Evolutionary conservation across 2,797 vertebrate genomes (phyloP), one percentile per base, ranked within the genome.

Genomic region (Melanotaenia maccullochi): DNA sequence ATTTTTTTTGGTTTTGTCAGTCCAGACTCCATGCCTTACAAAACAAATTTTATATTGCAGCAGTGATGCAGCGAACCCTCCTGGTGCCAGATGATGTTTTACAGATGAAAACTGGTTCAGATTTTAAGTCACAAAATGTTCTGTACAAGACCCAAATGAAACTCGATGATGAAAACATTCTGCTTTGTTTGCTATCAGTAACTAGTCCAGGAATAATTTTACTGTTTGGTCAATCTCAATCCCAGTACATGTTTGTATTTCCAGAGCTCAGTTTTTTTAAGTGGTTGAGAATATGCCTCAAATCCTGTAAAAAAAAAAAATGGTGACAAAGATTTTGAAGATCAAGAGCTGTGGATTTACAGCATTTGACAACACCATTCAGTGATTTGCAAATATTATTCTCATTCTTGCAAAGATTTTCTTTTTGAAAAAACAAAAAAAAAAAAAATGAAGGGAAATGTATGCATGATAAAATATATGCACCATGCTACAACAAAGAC

Each of bases 331-430:
- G 78, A 85, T 76, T 44, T 59, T 58, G 63, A 75, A 80, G 74
- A 90, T 86, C 68, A 89, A 81, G 81, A 80, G 82, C 60, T 63
- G 60, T 60, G 68, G 69, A 86, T 87, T 91, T 81, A 73, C 67
- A 76, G 66, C 54, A 24, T 79, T 60, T 79, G 75, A 88, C 13
- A 59, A 79, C 71, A 82, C 59, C 57, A 71, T 86, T 87, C 76
- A 86, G 66, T 78, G 58, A 82, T 73, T 86, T 85, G 84, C 78
- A 85, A 85, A 84, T 84, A 75, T 54, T 9, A 57, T 60, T 78
- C 60, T 51, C 65, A 40, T 42, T 61, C 67, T 68, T 51, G 68
- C 0, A 44, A 61, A 77, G 58, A 63, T 71, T 44, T 69, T 75
- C 57, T 68, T 67, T 60, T 25, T 25, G 44, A 30, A 30, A 30